phyloP scores from a whole-genome alignment of 2,797 vertebrate genomes.

The Enteromius mattozi region DNA sequence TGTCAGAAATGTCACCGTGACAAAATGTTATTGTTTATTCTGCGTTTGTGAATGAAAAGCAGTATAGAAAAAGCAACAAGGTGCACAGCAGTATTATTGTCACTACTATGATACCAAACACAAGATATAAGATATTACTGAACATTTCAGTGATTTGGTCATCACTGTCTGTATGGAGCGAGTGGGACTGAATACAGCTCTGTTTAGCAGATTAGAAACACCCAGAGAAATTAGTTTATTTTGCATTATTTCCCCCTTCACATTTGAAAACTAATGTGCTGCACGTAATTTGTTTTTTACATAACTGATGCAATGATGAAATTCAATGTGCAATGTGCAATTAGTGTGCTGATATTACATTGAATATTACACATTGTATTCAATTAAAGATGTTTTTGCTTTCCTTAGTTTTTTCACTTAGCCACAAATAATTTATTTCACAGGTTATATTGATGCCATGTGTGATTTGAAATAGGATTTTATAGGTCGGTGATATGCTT shows the following conservation, averaged over 20 bases:
- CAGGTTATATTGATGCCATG: not conserved
- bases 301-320: not conserved
- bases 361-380: not conserved
- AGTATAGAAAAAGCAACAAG: not conserved
- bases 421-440: not conserved
- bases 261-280: constrained; percentile 38
- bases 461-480: not conserved
- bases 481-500: not conserved
- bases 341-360: not conserved
- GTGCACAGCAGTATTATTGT: not conserved
- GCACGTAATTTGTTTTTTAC: constrained; percentile 20
- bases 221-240: constrained; percentile 41
- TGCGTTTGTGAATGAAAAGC: not conserved
- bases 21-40: constrained; percentile 39
- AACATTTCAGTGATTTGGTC: not conserved
- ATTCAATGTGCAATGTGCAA: constrained; percentile 12
- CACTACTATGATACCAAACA: not conserved
- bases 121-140: not conserved
- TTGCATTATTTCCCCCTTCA: constrained; percentile 21
- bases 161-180: not conserved
- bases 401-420: not conserved
- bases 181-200: not conserved
- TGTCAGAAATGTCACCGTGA: constrained; percentile 32
- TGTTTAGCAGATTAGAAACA: constrained; percentile 30
- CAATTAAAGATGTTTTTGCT: not conserved